Base-by-base conservation (phyloP, 2,888 invertebrate genomes). In the Apamea crenata region DNA sequence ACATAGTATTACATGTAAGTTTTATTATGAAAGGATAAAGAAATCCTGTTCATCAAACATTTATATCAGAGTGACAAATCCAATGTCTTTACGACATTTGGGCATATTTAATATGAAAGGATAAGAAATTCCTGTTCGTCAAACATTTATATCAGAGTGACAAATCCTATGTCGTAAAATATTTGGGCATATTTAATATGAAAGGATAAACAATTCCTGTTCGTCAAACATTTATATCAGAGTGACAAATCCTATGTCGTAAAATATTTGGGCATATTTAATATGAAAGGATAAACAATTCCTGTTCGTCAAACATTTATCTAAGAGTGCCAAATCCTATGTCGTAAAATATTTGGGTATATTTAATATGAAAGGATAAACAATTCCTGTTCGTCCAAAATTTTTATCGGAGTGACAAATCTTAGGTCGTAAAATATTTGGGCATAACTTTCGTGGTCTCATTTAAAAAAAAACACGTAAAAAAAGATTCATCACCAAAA, bases 21-120 rank as follows among this genome's bases (percentile, higher is more conserved):
- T 82, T 83, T 65, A 36, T 63, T 75, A 53, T 21, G 1, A 50
- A 75, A 71, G 59, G 59, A 63, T 25, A 77, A 40, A 61, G 18
- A 59, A 59, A 18, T 36, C 25, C 12, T 70, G 40, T 70, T 70
- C 25, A 32, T 29, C 21, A 56, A 67, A 56, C 3, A n/a, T 63
- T 36, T 63, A 56, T 63, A 53, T n/a, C 40, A 61, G 59, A 29
- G 14, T 71, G 56, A 61, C 44, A 67, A 63, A 79, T 65, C n/a
- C 16, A 2, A 32, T 32, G 32, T 32, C 2, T 3, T 16, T 36
- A 73, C 47, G 56, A 69, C 36, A 56, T 32, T 32, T 32, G 32
- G 32, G 32, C 32, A 32, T 32, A 32, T 82, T 83, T 65, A 44
- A 56, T 74, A 50, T 21, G 1, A 50, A 74, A 71, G 56, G 56